A percentile compares a stretch with the other conserved stretches of the same genome.
These are phyloP conservation scores for Plectropomus leopardus DNA, from an alignment of 2,113 vertebrate genomes.

Conservation along the genomic window DNA sequence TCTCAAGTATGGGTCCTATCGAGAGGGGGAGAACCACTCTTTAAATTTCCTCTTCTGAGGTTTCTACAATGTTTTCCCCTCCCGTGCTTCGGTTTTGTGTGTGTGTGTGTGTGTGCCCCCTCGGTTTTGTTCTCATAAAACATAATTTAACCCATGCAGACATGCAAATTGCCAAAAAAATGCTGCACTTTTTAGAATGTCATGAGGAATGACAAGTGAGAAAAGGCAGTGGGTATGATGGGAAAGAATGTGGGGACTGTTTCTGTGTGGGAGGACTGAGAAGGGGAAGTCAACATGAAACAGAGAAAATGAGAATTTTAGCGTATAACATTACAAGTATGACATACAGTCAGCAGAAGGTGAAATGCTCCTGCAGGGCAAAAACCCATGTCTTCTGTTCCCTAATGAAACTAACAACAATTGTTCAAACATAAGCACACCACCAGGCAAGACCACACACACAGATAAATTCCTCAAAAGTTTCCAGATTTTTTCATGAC, in stretches of 20 bases:
- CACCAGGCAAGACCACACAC: neutral
- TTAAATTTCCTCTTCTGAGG: neutral
- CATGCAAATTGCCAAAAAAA: neutral
- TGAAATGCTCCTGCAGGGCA: constrained; percentile 41
- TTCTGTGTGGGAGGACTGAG: constrained; percentile 42
- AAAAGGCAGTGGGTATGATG: constrained; percentile 18
- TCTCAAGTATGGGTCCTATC: neutral
- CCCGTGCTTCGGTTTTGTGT: neutral
- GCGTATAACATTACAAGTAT: neutral
- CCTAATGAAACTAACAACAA: constrained; percentile 47
- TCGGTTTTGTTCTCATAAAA: neutral
- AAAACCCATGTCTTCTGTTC: constrained; percentile 53
- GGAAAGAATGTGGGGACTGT: constrained; percentile 44
- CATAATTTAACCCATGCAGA: neutral
- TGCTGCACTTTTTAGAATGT: neutral
- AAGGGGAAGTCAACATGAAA: constrained; percentile 60
- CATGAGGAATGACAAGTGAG: constrained; percentile 38
- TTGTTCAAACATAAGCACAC: neutral
- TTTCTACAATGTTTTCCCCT: neutral
- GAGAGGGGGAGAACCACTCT: neutral
- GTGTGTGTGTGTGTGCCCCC: no score
- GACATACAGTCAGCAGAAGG: constrained; percentile 22
- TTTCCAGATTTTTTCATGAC: constrained; percentile 10
- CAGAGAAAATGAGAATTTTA: constrained; percentile 41
- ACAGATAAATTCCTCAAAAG: constrained; percentile 26